Conservation (phyloP, 2,797 vertebrate species). For the Pachyuromys duprasi region DNA sequence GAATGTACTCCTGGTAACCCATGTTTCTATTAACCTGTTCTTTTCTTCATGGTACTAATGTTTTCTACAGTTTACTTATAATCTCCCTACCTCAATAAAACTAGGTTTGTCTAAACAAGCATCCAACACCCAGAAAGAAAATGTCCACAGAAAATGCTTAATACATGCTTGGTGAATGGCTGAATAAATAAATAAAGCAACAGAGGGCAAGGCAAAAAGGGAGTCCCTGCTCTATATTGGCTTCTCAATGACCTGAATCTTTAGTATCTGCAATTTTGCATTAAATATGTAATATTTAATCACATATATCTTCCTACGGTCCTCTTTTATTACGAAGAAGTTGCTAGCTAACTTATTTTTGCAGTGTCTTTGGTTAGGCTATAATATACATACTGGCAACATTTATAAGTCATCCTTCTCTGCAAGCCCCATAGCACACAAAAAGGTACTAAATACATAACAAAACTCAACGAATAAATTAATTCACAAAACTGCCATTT, state of each 20-base stretch:
- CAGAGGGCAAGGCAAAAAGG: neutral
- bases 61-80: neutral
- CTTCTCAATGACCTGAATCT: neutral
- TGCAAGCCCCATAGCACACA: neutral
- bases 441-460: neutral
- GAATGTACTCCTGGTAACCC: neutral
- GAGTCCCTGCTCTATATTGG: neutral
- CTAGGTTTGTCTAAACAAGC: neutral
- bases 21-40: neutral
- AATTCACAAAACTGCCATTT: slow-evolving; percentile 31
- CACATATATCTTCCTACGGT: neutral
- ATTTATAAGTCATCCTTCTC: slow-evolving; percentile 3
- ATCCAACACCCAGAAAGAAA: neutral
- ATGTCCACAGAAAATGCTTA: neutral
- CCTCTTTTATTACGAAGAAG: slow-evolving; percentile 3
- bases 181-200: slow-evolving; percentile 56
- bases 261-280: neutral
- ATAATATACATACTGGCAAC: neutral
- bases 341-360: neutral
- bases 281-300: neutral
- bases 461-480: neutral
- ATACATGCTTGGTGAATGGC: neutral
- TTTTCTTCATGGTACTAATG: neutral
- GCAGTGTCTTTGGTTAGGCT: neutral
- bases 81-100: neutral